Base-by-base conservation (phyloP, 2,113 vertebrate species). In the Sapayoa aenigma region DNA sequence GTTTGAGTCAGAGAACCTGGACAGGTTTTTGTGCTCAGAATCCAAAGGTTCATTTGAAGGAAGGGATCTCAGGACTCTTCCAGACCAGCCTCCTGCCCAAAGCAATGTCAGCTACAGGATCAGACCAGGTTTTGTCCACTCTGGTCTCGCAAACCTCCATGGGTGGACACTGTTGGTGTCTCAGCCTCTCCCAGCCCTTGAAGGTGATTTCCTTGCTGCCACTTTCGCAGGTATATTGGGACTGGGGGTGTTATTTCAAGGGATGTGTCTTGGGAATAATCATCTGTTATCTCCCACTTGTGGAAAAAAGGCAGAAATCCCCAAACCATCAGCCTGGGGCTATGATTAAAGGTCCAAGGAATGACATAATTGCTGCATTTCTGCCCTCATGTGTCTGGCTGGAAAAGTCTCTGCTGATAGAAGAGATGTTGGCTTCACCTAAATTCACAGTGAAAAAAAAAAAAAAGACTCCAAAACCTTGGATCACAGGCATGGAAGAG, bases 211-310 rank as follows among this genome's bases (percentile, higher is more conserved):
- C 27, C 21, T 44, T 52, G 18, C 49, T 89, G 24, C 12, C 77
- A 33, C 6, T 13, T 39, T 50, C 58, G 52, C 28, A 4, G 11
- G 2, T 1, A 4, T 2, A 1, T 24, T 44, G 55, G 13, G 21
- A 55, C 11, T 50, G 24, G 78, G 79, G 25, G 14, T 7, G 41
- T 35, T 39, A 30, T 30, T 56, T 25, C 63, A 60, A 49, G 37
- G 49, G 41, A 21, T 2, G 24, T 46, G 24, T 73, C 42, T 63
- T 11, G 42, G 37, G 21, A 77, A 49, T 1, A 3, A 21, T 3
- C 5, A 2, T 2, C 59, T 53, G 6, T 67, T 31, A 22, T 19
- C 8, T 25, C 27, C 15, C 46, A 42, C 2, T 0, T 22, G 14
- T 77, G 82, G 37, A 35, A 52, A 9, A 63, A 63, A 47, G 14